Evolutionary conservation across 2,797 vertebrate species (phyloP), one percentile per base, ranked within the genome.

Genomic region (Enteromius unitaeniatus): DNA sequence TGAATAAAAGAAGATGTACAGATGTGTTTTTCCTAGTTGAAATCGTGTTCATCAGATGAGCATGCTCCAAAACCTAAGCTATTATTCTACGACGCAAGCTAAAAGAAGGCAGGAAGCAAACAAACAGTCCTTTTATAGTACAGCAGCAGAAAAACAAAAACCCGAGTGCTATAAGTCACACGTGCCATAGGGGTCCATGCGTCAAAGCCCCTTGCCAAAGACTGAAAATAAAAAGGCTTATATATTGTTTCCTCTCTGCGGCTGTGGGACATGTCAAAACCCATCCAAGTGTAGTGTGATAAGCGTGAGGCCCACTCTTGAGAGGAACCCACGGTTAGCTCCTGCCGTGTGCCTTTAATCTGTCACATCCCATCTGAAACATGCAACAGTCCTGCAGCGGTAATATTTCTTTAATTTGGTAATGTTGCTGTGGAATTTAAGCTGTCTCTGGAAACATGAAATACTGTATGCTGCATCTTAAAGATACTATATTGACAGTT

Each of bases 281-380:
- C 79, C 70, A 87, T 77, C 55, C 55, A n/a, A 85, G 81, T 42
- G n/a, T 4, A 60, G 49, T 62, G 55, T 23, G 78, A 78, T 53
- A 78, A 55, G 47, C 55, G 51, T 45, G 28, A 74, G 79, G 67
- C 47, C 49, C 65, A 49, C 62, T 64, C 81, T n/a, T 37, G 21
- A 70, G 68, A 62, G 60, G 28, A 47, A 53, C 58, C 40, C n/a
- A 21, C 7, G 40, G 37, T 72, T 69, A 53, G 31, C 69, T 67
- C 51, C 77, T 82, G 62, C 80, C 49, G 85, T 60, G 67, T 31
- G 1, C 51, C 86, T 89, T 89, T 88, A 83, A 87, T 87, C 88
- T 89, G 90, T 90, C 89, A 82, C 73, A 74, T 87, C 85, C 86
- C 84, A 89, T 90, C 89, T 88, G 78, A 85, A 87, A 76, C 79